Evolutionary conservation across 2,888 invertebrate genomes (phyloP), one percentile per base, ranked within the genome.

Genomic region (Torymus auratus): DNA sequence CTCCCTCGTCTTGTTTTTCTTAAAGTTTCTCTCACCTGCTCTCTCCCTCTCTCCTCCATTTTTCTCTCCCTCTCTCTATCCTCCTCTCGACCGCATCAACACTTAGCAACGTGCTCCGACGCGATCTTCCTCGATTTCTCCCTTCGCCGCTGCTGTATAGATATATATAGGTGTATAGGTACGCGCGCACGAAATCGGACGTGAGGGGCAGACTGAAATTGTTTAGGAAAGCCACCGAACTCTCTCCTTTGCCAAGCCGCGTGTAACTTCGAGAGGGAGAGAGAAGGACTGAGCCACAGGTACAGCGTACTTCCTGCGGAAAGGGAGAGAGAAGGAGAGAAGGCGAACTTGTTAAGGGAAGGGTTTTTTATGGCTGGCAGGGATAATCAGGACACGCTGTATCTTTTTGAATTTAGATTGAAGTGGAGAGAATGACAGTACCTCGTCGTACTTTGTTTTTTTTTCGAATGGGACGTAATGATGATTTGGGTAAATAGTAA

Each of bases 1-100:
- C n/a, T n/a, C n/a, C 2, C 84, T 83, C 77, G 74, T 81, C 70
- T 79, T 78, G 83, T 84, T 85, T 83, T 84, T 83, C 82, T 84
- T 84, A 82, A 82, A 80, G 71, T 77, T 79, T 74, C 72, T 70
- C 78, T 61, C 62, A 41, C 68, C 58, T 62, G n/a, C 20, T n/a
- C 58, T 70, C 28, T 55, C 15, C 67, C 41, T 41, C 64, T 2
- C 4, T 23, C 56, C 0, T n/a, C 14, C 14, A n/a, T 14, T 20
- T 20, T 70, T n/a, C 60, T n/a, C 60, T n/a, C 15, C 7, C 52
- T 50, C n/a, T 60, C 23, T 53, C 20, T 20, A 20, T 2, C 20
- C 60, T 23, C 60, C 17, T 50, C 15, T 69, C 70, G 15, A 41
- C 50, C 70, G 58, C 60, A 60, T 60, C 70, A 70, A 60, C 60